These are phyloP conservation scores for Araneus ventricosus DNA, from an alignment of 1,140 invertebrate species.

Conservation along the genomic window DNA sequence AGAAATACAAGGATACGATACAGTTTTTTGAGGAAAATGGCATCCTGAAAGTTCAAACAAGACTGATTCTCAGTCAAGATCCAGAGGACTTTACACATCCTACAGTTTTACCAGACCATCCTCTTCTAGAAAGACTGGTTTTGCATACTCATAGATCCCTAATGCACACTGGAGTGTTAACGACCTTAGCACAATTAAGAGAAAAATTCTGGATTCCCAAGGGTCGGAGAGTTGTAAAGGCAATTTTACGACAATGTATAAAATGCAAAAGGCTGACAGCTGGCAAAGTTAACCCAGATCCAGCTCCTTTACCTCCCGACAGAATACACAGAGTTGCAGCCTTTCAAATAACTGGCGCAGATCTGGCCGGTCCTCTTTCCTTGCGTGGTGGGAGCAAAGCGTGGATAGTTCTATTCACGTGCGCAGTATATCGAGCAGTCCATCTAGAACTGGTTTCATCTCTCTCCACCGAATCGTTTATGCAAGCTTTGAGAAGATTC, in stretches of 20 bases:
- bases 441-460: constrained; percentile 79
- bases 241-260: constrained; percentile 19
- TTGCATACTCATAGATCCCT: neutral
- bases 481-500: constrained; percentile 79
- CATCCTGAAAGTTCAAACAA: constrained; percentile 16
- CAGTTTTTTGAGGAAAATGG: constrained; percentile 38
- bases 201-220: constrained; percentile 58
- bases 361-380: constrained; percentile 52
- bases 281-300: neutral
- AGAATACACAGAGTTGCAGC: constrained; percentile 2
- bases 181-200: constrained; percentile 4
- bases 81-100: constrained; percentile 5
- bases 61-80: constrained; percentile 22
- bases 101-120: constrained; percentile 46
- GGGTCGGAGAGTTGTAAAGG: constrained; percentile 17
- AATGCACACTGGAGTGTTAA: neutral
- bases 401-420: constrained; percentile 61
- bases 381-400: constrained; percentile 39
- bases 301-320: constrained; percentile 15
- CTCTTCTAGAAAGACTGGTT: neutral
- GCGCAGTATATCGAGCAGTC: constrained; percentile 51
- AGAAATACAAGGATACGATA: neutral
- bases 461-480: constrained; percentile 79
- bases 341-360: constrained; percentile 49
- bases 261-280: constrained; percentile 1